phyloP scores from a whole-genome alignment of 2,113 vertebrate genomes.

The Edolisoma coerulescens region DNA sequence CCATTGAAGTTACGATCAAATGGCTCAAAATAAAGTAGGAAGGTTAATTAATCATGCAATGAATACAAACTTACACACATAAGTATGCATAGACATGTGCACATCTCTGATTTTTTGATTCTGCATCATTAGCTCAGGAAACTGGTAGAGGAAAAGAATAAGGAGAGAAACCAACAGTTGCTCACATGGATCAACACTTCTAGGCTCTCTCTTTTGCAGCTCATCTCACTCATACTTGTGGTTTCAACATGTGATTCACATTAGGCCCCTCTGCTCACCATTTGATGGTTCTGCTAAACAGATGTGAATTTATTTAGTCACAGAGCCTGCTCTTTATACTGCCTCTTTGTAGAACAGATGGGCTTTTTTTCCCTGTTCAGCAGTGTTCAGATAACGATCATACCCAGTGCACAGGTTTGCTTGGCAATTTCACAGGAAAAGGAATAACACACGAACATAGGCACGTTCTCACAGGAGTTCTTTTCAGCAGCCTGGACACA shows the following conservation, averaged over 20 bases:
- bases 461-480: neutral
- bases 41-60: neutral
- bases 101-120: neutral
- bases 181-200: constrained; percentile 61
- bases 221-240: constrained; percentile 57
- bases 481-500: neutral
- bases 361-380: neutral
- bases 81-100: neutral
- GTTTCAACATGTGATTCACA: constrained; percentile 64
- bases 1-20: neutral
- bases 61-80: neutral
- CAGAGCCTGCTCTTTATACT: constrained; percentile 49
- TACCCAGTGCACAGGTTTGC: neutral
- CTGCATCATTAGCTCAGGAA: neutral
- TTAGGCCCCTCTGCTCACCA: constrained; percentile 50
- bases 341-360: constrained; percentile 54
- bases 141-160: neutral
- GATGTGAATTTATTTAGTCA: constrained; percentile 66
- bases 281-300: constrained; percentile 59
- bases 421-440: neutral
- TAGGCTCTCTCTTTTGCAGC: constrained; percentile 42
- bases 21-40: neutral
- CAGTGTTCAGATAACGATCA: neutral
- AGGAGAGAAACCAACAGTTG: constrained; percentile 50
- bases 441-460: neutral